Base-by-base conservation (phyloP, 1,140 invertebrate species). In the Heterodera schachtii region DNA sequence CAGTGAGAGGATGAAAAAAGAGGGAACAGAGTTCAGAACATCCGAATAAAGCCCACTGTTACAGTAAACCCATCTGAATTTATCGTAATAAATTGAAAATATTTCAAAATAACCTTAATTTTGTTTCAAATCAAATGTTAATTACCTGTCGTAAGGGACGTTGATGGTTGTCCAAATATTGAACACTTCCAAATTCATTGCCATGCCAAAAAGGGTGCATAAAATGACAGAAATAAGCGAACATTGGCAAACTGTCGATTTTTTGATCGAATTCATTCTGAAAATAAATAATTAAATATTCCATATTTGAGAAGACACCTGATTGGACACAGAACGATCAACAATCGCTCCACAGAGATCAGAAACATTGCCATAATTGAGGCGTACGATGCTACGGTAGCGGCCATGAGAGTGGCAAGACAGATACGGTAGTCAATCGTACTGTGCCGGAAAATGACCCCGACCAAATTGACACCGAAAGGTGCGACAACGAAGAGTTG, bases 11-110 rank as follows among this genome's bases (percentile, higher is more conserved):
- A 78, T 69, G 66, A 78, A n/a, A 49, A 70, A 78, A 16, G 11
- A 6, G 31, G 77, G 21, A 16, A 46, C 46, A 43, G 64, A 31
- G 70, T 78, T 47, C 47, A 78, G 31, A 43, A 78, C 21, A 69
- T 78, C 77, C 44, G 77, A 69, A 46, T 78, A 78, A 7, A 78
- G 57, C 6, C 77, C 77, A 46, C 64, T 69, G 70, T 78, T 78
- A 46, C 77, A 78, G 13, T 16, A 66, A 78, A 78, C 16, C 46
- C 41, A 16, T 64, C 77, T 52, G 49, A 31, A 78, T 52, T n/a
- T n/a, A 52, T 2, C 49, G 49, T 52, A 44, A 52, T 21, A 78
- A 77, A 77, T 49, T 16, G 31, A 19, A 57, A 76, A 19, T 2
- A 11, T 46, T 11, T 31, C 60, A 67, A 78, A 78, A 7, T 19